Base-by-base conservation (phyloP, 2,797 vertebrate species). In the Tangara arthus region DNA sequence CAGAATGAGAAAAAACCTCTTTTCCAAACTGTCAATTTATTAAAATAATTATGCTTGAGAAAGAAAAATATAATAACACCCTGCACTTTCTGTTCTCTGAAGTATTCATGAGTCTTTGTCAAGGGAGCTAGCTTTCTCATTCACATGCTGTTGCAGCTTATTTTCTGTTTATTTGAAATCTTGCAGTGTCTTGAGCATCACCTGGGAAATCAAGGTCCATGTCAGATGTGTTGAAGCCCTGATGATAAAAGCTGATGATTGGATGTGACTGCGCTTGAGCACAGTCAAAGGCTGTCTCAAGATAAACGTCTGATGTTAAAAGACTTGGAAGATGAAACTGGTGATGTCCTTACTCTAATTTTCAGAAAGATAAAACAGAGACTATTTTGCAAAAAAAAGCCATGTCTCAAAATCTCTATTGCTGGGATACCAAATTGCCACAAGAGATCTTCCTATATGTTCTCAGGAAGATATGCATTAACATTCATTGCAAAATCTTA, bases 141-240 rank as follows among this genome's bases (percentile, higher is more conserved):
- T 97, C 71, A 66, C 72, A 95, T 82, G 61, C 93, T 53, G 9
- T 44, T 84, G 81, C 53, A 81, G 77, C 35, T 37, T 70, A 28
- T 70, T 94, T 75, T 59, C 52, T 86, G 77, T 86, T 96, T 91
- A 92, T 96, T 83, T 90, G 89, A 90, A 96, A 91, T 82, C 93
- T 53, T 80, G 46, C 55, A 30, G 42, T 42, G 30, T 87, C 90
- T 85, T 70, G 22, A 61, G 39, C 42, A 87, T 79, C 96, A 41
- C 92, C 53, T 89, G 96, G 95, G 97, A 97, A 96, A 97, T 97
- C 92, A 95, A 93, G 82, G 85, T 41, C 82, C 32, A 5, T 69
- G 32, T 86, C 88, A 65, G 56, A 95, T 63, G 49, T 84, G 56
- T 35, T 93, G 92, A 95, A 91, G 34, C 37, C 3, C 4, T 72